Evolutionary conservation across 2,113 vertebrate genomes (phyloP).

Genomic region (Heterocephalus glaber): DNA sequence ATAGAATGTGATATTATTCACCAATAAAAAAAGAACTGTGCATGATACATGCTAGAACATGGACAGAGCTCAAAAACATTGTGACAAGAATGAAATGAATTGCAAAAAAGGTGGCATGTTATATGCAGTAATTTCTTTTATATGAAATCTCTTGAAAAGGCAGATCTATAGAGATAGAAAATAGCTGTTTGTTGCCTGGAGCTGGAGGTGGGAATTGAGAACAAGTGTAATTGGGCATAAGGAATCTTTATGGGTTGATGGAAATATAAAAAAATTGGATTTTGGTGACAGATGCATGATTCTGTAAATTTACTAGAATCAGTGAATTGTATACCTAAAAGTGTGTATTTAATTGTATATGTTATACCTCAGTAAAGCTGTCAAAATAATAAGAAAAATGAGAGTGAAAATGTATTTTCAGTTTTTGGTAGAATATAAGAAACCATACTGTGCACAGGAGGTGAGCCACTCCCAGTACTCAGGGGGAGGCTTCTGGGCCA

Average conservation of each 20-base stretch:
- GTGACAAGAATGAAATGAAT: neutral
- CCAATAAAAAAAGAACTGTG: neutral
- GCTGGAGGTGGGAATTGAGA: neutral
- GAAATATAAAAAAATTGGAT: neutral
- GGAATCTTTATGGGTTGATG: neutral
- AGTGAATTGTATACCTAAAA: neutral
- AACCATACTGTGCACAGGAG: neutral
- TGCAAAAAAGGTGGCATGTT: neutral
- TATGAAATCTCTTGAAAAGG: neutral
- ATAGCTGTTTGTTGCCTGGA: neutral
- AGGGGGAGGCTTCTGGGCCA: too few species aligned
- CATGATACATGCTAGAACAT: neutral
- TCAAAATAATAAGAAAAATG: slow-evolving; percentile 33
- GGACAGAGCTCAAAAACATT: neutral
- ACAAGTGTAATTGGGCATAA: neutral
- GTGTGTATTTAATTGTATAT: neutral
- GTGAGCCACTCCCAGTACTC: too few species aligned
- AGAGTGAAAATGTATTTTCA: neutral
- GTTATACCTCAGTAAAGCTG: neutral
- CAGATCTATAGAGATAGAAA: neutral
- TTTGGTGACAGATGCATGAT: neutral
- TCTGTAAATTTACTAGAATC: slow-evolving; percentile 1
- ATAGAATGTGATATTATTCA: neutral
- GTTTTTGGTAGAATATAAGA: neutral
- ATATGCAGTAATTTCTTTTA: neutral